Conservation (phyloP, 2,888 invertebrate genomes). For the Stegana nigrithorax region DNA sequence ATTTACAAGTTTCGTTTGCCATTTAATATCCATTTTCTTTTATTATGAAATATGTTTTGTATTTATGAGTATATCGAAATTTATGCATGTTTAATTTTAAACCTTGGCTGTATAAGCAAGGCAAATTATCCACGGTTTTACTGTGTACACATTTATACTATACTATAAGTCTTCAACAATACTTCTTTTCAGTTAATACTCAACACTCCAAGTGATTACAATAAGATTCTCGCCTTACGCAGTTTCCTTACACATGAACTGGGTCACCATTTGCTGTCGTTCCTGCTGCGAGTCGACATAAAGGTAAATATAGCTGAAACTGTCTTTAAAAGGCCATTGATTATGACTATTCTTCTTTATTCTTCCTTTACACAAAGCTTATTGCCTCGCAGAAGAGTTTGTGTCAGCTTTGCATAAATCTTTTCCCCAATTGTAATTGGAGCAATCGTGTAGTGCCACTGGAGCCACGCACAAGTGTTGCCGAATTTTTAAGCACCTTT, state of each 20-base stretch:
- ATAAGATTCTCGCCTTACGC: slow-evolving; percentile 64
- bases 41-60: too few species aligned
- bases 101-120: too few species aligned
- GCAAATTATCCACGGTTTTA: too few species aligned
- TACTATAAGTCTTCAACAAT: background rate
- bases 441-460: slow-evolving; percentile 45
- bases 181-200: slow-evolving; percentile 57
- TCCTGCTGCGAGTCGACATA: slow-evolving; percentile 60
- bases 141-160: background rate
- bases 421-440: slow-evolving; percentile 68
- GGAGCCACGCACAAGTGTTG: slow-evolving; percentile 39
- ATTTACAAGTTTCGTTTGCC: too few species aligned
- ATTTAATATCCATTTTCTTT: too few species aligned
- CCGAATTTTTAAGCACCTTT: slow-evolving; percentile 55
- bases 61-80: too few species aligned
- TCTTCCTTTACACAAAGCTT: slow-evolving; percentile 54
- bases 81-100: too few species aligned
- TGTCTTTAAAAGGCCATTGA: slow-evolving; percentile 12
- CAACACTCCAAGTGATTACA: slow-evolving; percentile 63
- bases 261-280: slow-evolving; percentile 63
- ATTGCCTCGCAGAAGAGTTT: slow-evolving; percentile 64
- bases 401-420: slow-evolving; percentile 63
- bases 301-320: slow-evolving; percentile 48
- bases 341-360: background rate
- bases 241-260: slow-evolving; percentile 64